Conservation (phyloP, 2,113 vertebrate genomes). For the Equus przewalskii region DNA sequence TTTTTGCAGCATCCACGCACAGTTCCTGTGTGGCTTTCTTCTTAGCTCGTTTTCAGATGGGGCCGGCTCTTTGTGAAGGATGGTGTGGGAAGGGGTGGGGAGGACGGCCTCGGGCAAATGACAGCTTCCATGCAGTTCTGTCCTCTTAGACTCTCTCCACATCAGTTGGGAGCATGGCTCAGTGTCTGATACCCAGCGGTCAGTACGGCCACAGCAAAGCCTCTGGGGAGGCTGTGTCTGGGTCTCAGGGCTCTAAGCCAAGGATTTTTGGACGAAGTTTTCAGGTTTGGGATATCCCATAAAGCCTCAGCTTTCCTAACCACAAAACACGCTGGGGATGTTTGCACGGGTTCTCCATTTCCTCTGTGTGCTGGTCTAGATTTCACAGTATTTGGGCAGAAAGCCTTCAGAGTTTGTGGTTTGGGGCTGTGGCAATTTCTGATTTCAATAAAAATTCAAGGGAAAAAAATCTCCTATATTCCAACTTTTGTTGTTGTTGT, state of each 20-base stretch:
- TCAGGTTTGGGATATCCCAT: background rate
- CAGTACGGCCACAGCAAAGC: background rate
- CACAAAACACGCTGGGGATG: background rate
- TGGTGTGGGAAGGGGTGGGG: background rate
- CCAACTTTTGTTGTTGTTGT: background rate
- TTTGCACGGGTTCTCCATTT: background rate
- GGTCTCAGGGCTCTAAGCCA: background rate
- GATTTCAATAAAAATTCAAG: conserved; percentile 48
- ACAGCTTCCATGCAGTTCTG: background rate
- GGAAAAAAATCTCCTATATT: background rate
- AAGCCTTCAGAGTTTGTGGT: background rate
- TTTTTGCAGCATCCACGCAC: background rate
- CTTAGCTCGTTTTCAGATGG: background rate
- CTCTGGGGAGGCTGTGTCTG: background rate
- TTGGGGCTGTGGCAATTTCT: conserved; percentile 50
- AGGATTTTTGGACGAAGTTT: background rate
- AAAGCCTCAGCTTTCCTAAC: background rate
- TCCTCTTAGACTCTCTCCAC: background rate
- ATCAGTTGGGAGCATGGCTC: background rate
- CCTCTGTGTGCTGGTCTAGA: background rate
- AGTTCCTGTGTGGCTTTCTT: background rate
- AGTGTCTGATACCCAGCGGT: background rate
- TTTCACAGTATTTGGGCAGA: background rate
- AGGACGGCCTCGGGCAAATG: background rate
- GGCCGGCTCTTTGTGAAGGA: background rate